Evolutionary conservation across 2,113 vertebrate genomes (phyloP).

Genomic region (Stercorarius parasiticus): DNA sequence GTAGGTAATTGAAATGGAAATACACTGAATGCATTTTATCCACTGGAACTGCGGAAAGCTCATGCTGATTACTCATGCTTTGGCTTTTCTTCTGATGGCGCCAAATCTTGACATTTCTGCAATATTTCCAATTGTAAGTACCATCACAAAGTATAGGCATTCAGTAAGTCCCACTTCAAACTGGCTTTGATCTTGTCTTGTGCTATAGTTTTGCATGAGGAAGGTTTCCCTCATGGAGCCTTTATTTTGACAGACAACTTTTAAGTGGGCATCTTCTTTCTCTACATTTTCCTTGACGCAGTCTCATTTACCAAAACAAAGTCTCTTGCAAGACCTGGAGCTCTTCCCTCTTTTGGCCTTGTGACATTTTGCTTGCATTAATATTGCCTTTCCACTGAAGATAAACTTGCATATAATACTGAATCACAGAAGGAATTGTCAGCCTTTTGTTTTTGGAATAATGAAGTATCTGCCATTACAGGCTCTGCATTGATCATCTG

Average conservation of each 20-base stretch:
- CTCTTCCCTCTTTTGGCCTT: not conserved
- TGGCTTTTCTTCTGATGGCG: not conserved
- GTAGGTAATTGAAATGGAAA: not conserved
- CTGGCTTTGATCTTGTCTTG: not conserved
- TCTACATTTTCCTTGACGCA: not conserved
- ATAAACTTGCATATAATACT: not conserved
- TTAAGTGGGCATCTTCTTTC: not conserved
- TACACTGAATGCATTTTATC: fast-evolving
- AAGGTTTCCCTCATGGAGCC: not conserved
- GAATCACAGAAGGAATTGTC: not conserved
- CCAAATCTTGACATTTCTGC: not conserved
- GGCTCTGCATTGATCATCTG: not conserved
- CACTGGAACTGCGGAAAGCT: not conserved
- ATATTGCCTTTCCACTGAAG: not conserved
- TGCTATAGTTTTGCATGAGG: not conserved
- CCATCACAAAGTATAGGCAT: not conserved
- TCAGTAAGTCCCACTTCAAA: not conserved
- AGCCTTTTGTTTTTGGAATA: not conserved
- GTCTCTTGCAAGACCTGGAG: not conserved
- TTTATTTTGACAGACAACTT: not conserved
- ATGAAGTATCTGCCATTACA: not conserved
- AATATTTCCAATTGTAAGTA: not conserved
- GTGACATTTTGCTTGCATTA: not conserved
- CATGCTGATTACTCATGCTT: not conserved
- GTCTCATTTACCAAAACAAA: not conserved